Conservation (phyloP, 2,797 vertebrate genomes). For the Takifugu ocellatus region DNA sequence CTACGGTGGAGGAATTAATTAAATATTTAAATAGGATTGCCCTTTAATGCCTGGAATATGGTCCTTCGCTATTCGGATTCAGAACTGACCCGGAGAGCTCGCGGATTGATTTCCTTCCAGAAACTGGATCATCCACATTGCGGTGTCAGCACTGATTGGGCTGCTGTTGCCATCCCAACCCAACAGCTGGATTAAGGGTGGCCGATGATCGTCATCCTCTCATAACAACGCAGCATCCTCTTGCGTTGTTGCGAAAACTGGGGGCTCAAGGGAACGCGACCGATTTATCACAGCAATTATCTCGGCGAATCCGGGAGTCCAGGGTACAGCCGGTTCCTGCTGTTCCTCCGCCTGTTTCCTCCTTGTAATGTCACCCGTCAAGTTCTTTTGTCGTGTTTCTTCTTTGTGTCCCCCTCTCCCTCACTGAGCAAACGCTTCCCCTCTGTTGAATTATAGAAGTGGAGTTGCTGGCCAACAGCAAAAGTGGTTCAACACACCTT, state of each 20-base stretch:
- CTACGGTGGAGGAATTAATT: conserved; percentile 39
- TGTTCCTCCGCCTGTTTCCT: conserved; percentile 12
- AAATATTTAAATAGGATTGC: conserved; percentile 24
- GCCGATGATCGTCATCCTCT: conserved; percentile 34
- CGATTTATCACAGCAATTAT: conserved; percentile 61
- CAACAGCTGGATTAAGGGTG: conserved; percentile 26
- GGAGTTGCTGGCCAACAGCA: conserved; percentile 38
- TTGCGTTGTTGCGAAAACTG: conserved; percentile 41
- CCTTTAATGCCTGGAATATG: conserved; percentile 20
- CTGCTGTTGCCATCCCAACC: conserved; percentile 19
- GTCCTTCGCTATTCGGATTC: conserved; percentile 35
- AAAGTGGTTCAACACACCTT: conserved; percentile 34
- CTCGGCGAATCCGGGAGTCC: conserved; percentile 22
- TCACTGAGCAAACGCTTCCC: conserved; percentile 9
- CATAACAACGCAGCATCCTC: conserved; percentile 44
- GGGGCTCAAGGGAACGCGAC: conserved; percentile 34
- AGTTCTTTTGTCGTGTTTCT: neutral
- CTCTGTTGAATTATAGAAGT: conserved; percentile 44
- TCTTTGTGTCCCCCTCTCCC: conserved; percentile 2
- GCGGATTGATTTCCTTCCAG: conserved; percentile 44
- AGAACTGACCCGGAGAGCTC: conserved; percentile 24
- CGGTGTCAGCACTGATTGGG: conserved; percentile 23
- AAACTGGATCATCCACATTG: conserved; percentile 32
- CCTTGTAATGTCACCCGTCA: neutral
- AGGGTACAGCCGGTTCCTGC: conserved; percentile 13